These are phyloP conservation scores for Biston betularia DNA, from an alignment of 2,888 invertebrate species.

Conservation along the genomic window DNA sequence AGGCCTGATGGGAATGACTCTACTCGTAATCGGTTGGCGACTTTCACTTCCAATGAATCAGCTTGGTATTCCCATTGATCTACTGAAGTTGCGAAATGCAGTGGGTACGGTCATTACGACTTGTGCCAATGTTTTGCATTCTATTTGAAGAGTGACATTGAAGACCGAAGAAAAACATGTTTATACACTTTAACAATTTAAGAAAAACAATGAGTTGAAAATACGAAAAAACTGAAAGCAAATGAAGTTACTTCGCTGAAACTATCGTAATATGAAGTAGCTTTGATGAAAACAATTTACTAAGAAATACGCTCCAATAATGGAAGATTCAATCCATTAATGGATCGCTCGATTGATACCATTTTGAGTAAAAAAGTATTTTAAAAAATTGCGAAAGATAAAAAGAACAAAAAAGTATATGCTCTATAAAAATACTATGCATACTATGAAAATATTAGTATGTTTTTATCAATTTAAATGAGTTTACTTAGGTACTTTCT, in stretches of 20 bases:
- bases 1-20: constrained; percentile 9
- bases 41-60: constrained; percentile 37
- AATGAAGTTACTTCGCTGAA: constrained; percentile 5
- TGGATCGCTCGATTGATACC: too few species aligned
- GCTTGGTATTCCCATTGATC: constrained; percentile 38
- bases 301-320: background rate
- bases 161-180: constrained; percentile 25
- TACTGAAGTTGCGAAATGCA: constrained; percentile 33
- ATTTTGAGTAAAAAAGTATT: too few species aligned
- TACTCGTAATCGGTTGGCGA: constrained; percentile 16
- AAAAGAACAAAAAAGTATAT: constrained; percentile 7
- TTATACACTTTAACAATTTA: constrained; percentile 16
- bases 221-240: constrained; percentile 1
- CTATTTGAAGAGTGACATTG: constrained; percentile 34
- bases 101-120: constrained; percentile 27
- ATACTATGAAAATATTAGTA: constrained; percentile 12
- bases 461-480: constrained; percentile 26
- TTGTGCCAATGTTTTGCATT: constrained; percentile 34
- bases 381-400: background rate
- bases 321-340: too few species aligned
- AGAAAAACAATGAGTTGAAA: constrained; percentile 14
- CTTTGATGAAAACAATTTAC: constrained; percentile 1
- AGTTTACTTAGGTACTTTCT: constrained; percentile 39
- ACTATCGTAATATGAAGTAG: background rate
- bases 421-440: constrained; percentile 1